A percentile compares a stretch with the other conserved stretches of the same genome.
These are phyloP conservation scores for Orius laevigatus DNA, from an alignment of 1,140 invertebrate species.

Conservation along the genomic window DNA sequence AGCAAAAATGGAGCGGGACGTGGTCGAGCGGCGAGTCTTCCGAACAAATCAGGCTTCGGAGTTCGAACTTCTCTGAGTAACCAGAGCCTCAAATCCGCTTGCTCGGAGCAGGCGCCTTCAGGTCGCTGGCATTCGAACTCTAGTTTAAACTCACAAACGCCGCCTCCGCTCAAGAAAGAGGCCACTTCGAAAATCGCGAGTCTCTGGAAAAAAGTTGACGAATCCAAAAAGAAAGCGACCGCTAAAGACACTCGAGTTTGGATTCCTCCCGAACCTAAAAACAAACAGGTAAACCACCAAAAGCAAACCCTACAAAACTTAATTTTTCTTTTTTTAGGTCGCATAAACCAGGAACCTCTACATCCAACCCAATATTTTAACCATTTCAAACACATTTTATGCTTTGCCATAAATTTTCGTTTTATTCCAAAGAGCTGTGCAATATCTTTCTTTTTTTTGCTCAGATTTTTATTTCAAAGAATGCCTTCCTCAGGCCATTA, in stretches of 20 bases:
- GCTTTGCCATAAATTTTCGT: too few species aligned
- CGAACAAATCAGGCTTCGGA: slow-evolving; percentile 16
- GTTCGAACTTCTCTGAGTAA: slow-evolving; percentile 23
- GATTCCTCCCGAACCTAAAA: slow-evolving; percentile 31
- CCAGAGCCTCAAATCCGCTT: slow-evolving; percentile 36
- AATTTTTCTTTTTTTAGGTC: too few species aligned
- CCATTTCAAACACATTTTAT: too few species aligned
- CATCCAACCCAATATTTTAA: too few species aligned
- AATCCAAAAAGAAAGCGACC: slow-evolving; percentile 39
- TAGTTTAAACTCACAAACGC: slow-evolving; percentile 34
- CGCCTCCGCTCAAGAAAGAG: slow-evolving; percentile 39
- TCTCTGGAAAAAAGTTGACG: slow-evolving; percentile 73
- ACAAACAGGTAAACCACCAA: slow-evolving; percentile 2
- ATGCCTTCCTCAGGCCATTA: too few species aligned
- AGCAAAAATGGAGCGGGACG: slow-evolving; percentile 14
- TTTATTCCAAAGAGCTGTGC: too few species aligned
- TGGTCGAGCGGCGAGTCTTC: slow-evolving; percentile 18
- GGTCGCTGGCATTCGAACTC: slow-evolving; percentile 33
- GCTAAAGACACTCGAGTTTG: slow-evolving; percentile 45
- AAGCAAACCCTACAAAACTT: too few species aligned
- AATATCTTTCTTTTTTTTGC: too few species aligned
- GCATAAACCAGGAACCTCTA: too few species aligned
- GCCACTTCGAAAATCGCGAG: slow-evolving; percentile 74
- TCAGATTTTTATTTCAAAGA: too few species aligned
- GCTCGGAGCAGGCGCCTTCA: slow-evolving; percentile 26